A percentile compares a stretch with the other conserved stretches of the same genome.
These are phyloP conservation scores for Numenius phaeopus DNA, from an alignment of 2,797 vertebrate genomes.

Conservation along the genomic window DNA sequence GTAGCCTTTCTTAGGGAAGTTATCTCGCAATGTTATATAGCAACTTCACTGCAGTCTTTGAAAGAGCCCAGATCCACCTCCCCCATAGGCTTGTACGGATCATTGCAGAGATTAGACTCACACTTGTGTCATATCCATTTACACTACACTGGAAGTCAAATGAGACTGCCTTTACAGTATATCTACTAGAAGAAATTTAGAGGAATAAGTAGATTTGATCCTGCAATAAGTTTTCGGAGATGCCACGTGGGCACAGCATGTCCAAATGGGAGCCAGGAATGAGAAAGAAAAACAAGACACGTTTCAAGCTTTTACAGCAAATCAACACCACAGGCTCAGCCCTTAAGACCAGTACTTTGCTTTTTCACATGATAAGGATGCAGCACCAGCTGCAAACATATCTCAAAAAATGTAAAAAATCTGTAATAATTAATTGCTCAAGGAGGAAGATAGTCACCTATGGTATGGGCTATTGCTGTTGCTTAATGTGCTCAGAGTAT, in stretches of 20 bases:
- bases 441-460: not conserved
- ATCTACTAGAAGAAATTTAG: not conserved
- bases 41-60: not conserved
- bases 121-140: not conserved
- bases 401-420: not conserved
- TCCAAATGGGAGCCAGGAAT: not conserved
- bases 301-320: not conserved
- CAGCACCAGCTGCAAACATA: accelerated
- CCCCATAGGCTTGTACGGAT: not conserved
- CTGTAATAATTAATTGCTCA: not conserved
- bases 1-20: not conserved
- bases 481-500: not conserved
- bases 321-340: not conserved
- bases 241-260: not conserved
- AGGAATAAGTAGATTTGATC: not conserved
- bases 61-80: not conserved
- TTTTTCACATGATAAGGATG: not conserved
- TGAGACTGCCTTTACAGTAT: not conserved
- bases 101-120: not conserved
- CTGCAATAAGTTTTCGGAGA: not conserved
- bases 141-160: not conserved
- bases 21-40: not conserved
- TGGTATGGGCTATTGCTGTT: not conserved
- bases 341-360: not conserved
- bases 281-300: not conserved